phyloP scores from a whole-genome alignment of 2,888 invertebrate species.

The Dyspetes luteomarginatus region DNA sequence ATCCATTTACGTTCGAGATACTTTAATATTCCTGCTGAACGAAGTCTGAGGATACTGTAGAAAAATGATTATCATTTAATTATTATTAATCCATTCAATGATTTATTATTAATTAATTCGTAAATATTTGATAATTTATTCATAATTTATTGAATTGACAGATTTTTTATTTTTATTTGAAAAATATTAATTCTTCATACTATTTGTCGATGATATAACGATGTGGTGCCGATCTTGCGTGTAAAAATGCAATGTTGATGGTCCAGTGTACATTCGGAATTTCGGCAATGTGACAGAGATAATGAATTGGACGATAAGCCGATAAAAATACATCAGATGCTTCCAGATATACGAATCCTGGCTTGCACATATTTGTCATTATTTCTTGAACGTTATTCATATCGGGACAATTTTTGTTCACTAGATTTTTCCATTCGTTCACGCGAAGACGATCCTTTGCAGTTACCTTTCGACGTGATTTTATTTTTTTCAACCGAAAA shows the following conservation, averaged over 20 bases:
- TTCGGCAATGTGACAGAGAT: constrained; percentile 70
- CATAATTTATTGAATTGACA: no score
- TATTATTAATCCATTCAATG: no score
- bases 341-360: constrained; percentile 81
- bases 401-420: constrained; percentile 81
- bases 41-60: constrained; percentile 80
- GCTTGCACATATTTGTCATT: constrained; percentile 78
- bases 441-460: constrained; percentile 25
- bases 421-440: constrained; percentile 76
- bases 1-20: constrained; percentile 82
- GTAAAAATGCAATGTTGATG: constrained; percentile 69
- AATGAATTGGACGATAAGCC: constrained; percentile 67
- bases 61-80: no score
- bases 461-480: background rate
- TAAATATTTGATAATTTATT: no score
- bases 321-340: constrained; percentile 78
- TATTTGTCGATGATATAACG: constrained; percentile 73
- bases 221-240: constrained; percentile 72
- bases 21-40: constrained; percentile 80
- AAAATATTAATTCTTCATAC: constrained; percentile 72
- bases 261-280: constrained; percentile 69
- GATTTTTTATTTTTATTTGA: no score
- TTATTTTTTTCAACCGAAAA: no score
- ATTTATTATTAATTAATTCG: no score
- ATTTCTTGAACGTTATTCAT: constrained; percentile 76